Evolutionary conservation across 2,888 invertebrate species (phyloP), one percentile per base, ranked within the genome.

Genomic region (Plutella xylostella): DNA sequence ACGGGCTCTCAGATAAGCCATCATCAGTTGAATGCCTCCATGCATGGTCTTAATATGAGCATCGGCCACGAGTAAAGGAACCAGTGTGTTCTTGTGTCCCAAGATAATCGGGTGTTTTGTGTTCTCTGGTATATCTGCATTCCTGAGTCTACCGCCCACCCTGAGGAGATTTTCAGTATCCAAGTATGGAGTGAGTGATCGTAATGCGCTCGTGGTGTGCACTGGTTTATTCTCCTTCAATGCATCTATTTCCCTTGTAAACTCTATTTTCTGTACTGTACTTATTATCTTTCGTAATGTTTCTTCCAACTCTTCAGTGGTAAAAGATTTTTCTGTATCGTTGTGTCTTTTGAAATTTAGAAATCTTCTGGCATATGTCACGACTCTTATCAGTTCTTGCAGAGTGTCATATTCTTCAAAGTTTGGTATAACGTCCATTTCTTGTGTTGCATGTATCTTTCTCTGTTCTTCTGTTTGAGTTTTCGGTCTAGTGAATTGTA

Each of bases 351-450:
- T n/a, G n/a, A n/a, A n/a, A 1, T 18, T 33, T 14, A 22, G 12
- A 22, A 33, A 33, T 41, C 45, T 41, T 35, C 41, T 41, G 15
- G 41, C 41, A 20, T 25, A 33, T 3, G 45, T 25, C 11, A 45
- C 4, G 12, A 45, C 35, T 34, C 45, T 39, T n/a, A 18, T n/a
- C 28, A 41, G 9, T 45, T 20, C 42, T 9, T 21, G 6, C 18
- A 45, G n/a, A 11, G 31, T 20, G 7, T 41, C 41, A 41, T 18
- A 45, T 45, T 19, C 42, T n/a, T 17, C 21, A 22, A 25, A 41
- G 19, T 41, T 34, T 28, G 25, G 12, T 14, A 20, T 12, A 12
- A 41, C 42, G 20, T 34, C 34, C 18, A 25, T 17, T 4, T n/a
- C 15, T 22, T n/a, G 19, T 12, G 19, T 11, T 9, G 20, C 7